A percentile compares a stretch with the other conserved stretches of the same genome.
Evolutionary conservation across 37 sponge, comb jelly and placozoan genomes (phyloP).

Genomic region (Corticium candelabrum): DNA sequence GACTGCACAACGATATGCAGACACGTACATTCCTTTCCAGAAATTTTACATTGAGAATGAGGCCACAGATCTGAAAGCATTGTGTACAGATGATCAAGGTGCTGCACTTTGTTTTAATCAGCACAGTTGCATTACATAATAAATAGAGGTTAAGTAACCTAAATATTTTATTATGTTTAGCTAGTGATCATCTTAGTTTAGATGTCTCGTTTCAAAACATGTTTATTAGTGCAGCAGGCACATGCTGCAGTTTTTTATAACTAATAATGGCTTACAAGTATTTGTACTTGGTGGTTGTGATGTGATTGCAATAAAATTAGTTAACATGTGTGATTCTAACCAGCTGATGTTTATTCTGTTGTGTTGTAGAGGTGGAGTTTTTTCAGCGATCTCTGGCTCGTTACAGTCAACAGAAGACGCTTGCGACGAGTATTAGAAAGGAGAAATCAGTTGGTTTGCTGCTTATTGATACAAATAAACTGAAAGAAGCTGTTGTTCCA

Average conservation of each 20-base stretch:
- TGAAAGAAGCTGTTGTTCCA: slow-evolving; percentile 72
- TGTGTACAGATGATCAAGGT: slow-evolving; percentile 82
- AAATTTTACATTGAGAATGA: slow-evolving; percentile 76
- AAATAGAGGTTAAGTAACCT: not conserved
- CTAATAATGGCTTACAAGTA: too few relatives aligned
- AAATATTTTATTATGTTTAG: not conserved
- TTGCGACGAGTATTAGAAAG: slow-evolving; percentile 40
- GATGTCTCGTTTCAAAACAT: too few relatives aligned
- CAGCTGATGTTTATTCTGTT: not conserved
- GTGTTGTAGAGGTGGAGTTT: slow-evolving; percentile 72
- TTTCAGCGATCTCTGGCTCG: slow-evolving; percentile 60
- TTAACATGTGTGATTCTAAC: not conserved
- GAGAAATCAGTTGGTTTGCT: slow-evolving; percentile 73
- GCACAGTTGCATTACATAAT: not conserved
- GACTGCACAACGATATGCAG: slow-evolving; percentile 64
- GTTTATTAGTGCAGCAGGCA: too few relatives aligned
- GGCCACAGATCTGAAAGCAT: slow-evolving; percentile 39
- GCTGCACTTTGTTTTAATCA: not conserved
- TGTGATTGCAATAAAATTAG: not conserved
- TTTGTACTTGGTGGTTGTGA: too few relatives aligned
- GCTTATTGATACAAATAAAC: slow-evolving; percentile 60
- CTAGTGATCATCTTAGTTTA: too few relatives aligned
- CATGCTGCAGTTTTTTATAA: too few relatives aligned
- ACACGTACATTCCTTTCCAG: slow-evolving; percentile 87
- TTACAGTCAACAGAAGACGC: slow-evolving; percentile 74